Base-by-base conservation (phyloP, 1,140 invertebrate genomes). In the Rhagoletis pomonella region DNA sequence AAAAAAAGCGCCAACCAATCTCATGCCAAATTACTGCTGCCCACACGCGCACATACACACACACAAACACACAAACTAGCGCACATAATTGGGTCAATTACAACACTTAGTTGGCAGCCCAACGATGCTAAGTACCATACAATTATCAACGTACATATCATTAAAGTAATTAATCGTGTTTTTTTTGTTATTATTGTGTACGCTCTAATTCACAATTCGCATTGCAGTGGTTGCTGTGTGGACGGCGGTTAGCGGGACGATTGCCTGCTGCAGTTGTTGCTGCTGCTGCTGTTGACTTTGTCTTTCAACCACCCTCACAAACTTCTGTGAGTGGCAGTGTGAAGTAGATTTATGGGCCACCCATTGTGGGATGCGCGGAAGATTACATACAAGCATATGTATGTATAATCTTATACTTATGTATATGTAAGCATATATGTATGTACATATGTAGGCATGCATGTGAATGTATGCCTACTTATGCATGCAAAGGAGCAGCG, bases 61-160 rank as follows among this genome's bases (percentile, higher is more conserved):
- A 29, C 29, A 29, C 29, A 29, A 29, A 29, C 29, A 29, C n/a
- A 50, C 42, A 29, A 29, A 29, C 29, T 29, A 29, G 29, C 29
- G 19, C n/a, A 55, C 47, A 55, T 81, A 81, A 81, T 81, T 81
- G 47, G 44, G 73, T 81, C 73, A 81, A 81, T 81, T 81, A 81
- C 73, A 81, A 81, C 73, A 81, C 73, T 81, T 81, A 73, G 73
- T 81, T 81, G 73, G 73, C 73, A 81, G 73, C 73, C 47, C 47
- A 81, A 55, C 73, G 73, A 81, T 47, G 55, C 73, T 81, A 81
- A 81, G 73, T 81, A 81, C 73, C 73, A 81, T 81, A 81, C 73
- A 81, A 81, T 81, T 81, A 81, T 81, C 73, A 81, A 81, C 73
- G 73, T 81, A 81, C 73, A 81, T 81, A 81, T 81, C 73, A 81